Percentiles rank a stretch among this genome's conserved stretches.
Evolutionary conservation across 1,140 invertebrate genomes (phyloP).

Genomic region (Arion vulgaris): DNA sequence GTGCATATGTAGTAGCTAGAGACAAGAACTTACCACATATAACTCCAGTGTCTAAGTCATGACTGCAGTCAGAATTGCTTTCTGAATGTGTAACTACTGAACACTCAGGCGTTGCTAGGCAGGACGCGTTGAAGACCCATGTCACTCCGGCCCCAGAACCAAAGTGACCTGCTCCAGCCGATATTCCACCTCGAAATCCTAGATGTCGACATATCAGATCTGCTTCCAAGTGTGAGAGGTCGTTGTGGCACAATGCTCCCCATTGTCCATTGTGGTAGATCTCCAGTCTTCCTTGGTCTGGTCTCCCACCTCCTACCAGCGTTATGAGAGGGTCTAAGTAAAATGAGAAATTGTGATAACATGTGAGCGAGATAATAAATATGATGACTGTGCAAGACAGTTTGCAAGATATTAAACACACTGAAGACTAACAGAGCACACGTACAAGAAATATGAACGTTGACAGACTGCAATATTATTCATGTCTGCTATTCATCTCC

Average conservation of each 20-base stretch:
- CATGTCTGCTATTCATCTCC: too few relatives aligned
- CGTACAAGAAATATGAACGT: too few relatives aligned
- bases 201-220: constrained; percentile 85
- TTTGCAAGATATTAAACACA: too few relatives aligned
- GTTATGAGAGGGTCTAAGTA: constrained; percentile 53
- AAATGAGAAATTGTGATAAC: neutral
- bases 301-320: constrained; percentile 60
- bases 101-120: constrained; percentile 45
- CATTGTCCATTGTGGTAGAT: constrained; percentile 88
- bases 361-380: too few relatives aligned
- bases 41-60: constrained; percentile 50
- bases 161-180: constrained; percentile 48
- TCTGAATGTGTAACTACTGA: constrained; percentile 30
- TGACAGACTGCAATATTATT: too few relatives aligned
- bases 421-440: too few relatives aligned
- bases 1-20: too few relatives aligned
- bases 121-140: constrained; percentile 54
- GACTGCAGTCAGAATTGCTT: constrained; percentile 35
- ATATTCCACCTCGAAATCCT: constrained; percentile 72
- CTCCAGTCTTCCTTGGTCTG: constrained; percentile 86
- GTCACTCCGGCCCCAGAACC: constrained; percentile 46
- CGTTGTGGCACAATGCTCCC: constrained; percentile 92
- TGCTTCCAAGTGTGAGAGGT: constrained; percentile 88
- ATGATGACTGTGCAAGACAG: too few relatives aligned
- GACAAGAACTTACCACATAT: constrained; percentile 58